Base-by-base conservation (phyloP, 2,113 vertebrate genomes). In the Chloropsis cyanopogon region DNA sequence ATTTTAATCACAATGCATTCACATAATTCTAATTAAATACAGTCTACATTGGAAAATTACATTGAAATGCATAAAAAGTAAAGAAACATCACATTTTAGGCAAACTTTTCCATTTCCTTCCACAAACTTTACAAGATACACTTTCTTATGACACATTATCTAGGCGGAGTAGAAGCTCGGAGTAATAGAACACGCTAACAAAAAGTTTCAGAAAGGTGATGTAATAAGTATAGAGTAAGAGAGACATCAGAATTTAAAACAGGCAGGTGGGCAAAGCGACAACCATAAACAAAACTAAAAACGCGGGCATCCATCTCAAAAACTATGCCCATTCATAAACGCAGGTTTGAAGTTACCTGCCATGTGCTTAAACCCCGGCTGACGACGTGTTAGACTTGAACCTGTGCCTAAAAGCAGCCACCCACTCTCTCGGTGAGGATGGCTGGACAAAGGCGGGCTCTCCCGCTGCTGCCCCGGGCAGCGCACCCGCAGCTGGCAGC, bases 341-440 rank as follows among this genome's bases (percentile, higher is more conserved):
- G 31, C 9, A 4, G 24, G 33, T 3, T 13, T 7, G 71, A 64
- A 93, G 92, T 92, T 71, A 23, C 49, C 88, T 21, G 79, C 93
- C 94, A 68, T 88, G 93, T 95, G 92, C 68, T 57, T 14, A 28
- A 41, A 11, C 37, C 44, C 68, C 60, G 3, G 57, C 75, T 3
- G 15, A 46, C 8, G 7, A 14, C 1, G 47, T 0, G 47, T 78
- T 37, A 29, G 16, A 4, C 44, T 64, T 7, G 24, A 7, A 33
- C 6, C 8, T 0, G 66, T 54, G 78, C 75, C 60, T n/a, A 10
- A 5, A 5, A 26, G 31, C 68, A 28, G n/a, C 22, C 4, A 1
- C 8, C 57, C 46, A 0, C 6, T 10, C n/a, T 6, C 5, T 0
- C 10, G 10, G 12, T 0, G 56, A 0, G 20, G 68, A 10, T 1